Base-by-base conservation (phyloP, 2,888 invertebrate genomes). In the Anaspis maculata region DNA sequence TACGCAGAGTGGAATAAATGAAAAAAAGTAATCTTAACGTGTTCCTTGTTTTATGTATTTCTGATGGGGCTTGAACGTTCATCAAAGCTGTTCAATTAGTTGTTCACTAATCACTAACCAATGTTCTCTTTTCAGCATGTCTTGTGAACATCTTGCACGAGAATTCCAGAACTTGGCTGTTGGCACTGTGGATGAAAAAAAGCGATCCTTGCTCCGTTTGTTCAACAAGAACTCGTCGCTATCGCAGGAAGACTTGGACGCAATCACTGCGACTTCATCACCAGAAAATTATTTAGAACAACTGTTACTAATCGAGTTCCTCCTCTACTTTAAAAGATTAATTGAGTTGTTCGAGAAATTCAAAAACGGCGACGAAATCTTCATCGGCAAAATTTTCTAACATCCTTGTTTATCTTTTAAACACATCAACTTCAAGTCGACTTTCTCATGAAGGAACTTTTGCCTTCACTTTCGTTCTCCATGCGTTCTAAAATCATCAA, bases 391-490 rank as follows among this genome's bases (percentile, higher is more conserved):
- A 34, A 19, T 42, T 10, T 12, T 37, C 7, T 34, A 33, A 24
- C 34, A 44, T 23, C 19, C 27, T 12, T 44, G 44, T 41, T 44
- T 44, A 21, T 15, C 34, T 21, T 13, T 26, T 12, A 27, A 33
- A 11, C 22, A 33, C 3, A 26, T 39, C 7, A 19, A 16, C 10
- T 29, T 12, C n/a, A 28, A 15, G 21, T 32, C 6, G 26, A 27
- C 9, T 16, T 37, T 21, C n/a, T n/a, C n/a, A n/a, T n/a, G n/a
- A n/a, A n/a, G n/a, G 21, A 37, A n/a, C 4, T 42, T 10, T 15
- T 42, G 2, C 39, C 44, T 2, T 16, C 22, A 14, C 10, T 39
- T 9, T 39, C 44, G 3, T 39, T 29, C 15, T 25, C 34, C 9
- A 21, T 44, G n/a, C 34, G 42, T 15, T 5, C 19, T 10, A 41